A percentile compares a stretch with the other conserved stretches of the same genome.
Conservation (phyloP, 2,797 vertebrate genomes). For the Hemibagrus guttatus region DNA sequence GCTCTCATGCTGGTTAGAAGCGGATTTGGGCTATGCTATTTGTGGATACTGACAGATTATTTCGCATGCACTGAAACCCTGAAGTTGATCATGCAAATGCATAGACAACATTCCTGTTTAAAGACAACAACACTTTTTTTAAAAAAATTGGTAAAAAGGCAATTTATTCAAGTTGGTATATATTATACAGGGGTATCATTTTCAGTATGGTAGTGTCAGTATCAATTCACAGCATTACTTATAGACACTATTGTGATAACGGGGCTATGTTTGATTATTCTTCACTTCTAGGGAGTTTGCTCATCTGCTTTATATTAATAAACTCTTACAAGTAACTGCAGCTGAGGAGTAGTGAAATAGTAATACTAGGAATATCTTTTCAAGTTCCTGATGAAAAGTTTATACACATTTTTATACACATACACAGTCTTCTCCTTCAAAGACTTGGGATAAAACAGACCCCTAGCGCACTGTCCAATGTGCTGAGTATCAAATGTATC, state of each 20-base stretch:
- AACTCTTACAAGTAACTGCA: not conserved
- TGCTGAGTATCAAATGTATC: not conserved
- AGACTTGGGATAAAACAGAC: not conserved
- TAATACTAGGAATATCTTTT: not conserved
- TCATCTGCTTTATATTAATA: not conserved
- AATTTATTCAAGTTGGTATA: not conserved
- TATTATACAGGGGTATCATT: not conserved
- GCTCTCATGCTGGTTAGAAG: slow-evolving; percentile 20
- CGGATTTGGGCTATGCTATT: slow-evolving; percentile 20
- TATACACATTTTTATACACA: not conserved
- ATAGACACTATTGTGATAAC: not conserved
- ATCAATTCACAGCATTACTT: not conserved
- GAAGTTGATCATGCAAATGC: not conserved
- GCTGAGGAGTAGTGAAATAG: not conserved
- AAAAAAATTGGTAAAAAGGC: not conserved
- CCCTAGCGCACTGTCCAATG: not conserved
- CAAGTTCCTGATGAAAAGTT: not conserved
- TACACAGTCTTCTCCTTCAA: not conserved
- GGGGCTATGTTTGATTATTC: not conserved
- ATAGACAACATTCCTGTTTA: not conserved
- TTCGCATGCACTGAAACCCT: slow-evolving; percentile 7
- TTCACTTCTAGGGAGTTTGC: not conserved
- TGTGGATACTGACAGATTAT: slow-evolving; percentile 22
- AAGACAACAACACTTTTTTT: not conserved
- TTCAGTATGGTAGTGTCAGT: not conserved